Percentiles rank a stretch among this genome's conserved stretches.
Evolutionary conservation across 2,888 invertebrate species (phyloP).

Genomic region (Nymphalis c-album): DNA sequence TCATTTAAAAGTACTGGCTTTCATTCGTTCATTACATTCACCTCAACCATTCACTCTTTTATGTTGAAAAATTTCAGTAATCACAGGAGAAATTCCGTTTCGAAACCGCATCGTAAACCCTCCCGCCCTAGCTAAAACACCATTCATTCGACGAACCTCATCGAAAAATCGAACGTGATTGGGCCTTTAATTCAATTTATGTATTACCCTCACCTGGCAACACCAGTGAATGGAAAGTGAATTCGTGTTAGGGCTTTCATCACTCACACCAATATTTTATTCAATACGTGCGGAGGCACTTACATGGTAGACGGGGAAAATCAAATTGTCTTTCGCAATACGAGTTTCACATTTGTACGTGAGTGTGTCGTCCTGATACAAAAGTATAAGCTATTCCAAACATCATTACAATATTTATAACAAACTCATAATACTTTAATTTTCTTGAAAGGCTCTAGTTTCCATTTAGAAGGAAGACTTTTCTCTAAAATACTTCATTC

Average conservation of each 20-base stretch:
- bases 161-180: conserved; percentile 48
- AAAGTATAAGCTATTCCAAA: neutral
- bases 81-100: conserved; percentile 26
- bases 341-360: conserved; percentile 13
- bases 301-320: conserved; percentile 31
- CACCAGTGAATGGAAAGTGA: conserved; percentile 42
- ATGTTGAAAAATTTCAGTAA: conserved; percentile 20
- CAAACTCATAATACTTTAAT: too few species aligned
- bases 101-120: conserved; percentile 36
- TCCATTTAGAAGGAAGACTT: neutral
- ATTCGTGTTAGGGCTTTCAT: conserved; percentile 44
- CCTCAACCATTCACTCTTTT: conserved; percentile 11
- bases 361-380: conserved; percentile 3
- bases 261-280: conserved; percentile 38
- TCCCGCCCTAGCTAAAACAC: conserved; percentile 25
- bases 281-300: conserved; percentile 36
- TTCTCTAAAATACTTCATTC: too few species aligned
- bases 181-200: conserved; percentile 54
- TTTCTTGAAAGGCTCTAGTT: neutral
- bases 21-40: conserved; percentile 18
- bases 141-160: conserved; percentile 33
- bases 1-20: conserved; percentile 1
- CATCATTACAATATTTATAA: neutral
- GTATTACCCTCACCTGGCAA: conserved; percentile 42
- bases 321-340: conserved; percentile 33